phyloP scores from a whole-genome alignment of 2,888 invertebrate genomes.

The Acrobasis consociella region DNA sequence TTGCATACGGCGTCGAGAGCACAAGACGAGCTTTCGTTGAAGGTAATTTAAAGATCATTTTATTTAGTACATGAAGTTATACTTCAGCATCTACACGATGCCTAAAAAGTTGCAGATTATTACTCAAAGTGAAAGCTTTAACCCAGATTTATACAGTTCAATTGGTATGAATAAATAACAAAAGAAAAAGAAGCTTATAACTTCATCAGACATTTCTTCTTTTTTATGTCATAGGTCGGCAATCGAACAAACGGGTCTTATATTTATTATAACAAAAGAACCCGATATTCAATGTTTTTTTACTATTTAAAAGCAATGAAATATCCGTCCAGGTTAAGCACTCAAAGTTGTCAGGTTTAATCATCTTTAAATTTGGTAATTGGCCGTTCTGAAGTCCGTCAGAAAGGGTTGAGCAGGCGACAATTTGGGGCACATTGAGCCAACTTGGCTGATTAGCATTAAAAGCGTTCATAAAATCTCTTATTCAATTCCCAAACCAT shows the following conservation, averaged over 20 bases:
- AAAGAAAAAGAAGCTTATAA: too few relatives aligned
- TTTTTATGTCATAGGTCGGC: too few relatives aligned
- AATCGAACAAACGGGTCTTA: too few relatives aligned
- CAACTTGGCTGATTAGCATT: constrained; percentile 23
- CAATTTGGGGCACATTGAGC: constrained; percentile 10
- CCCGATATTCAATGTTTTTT: constrained; percentile 26
- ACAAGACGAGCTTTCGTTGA: constrained; percentile 54
- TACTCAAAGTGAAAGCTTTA: too few relatives aligned
- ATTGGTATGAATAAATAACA: too few relatives aligned
- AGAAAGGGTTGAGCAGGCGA: constrained; percentile 17
- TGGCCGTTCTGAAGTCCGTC: constrained; percentile 13
- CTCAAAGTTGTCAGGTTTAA: constrained; percentile 21
- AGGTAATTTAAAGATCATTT: constrained; percentile 45
- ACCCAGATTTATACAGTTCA: too few relatives aligned
- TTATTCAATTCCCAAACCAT: constrained; percentile 22
- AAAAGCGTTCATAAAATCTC: constrained; percentile 13
- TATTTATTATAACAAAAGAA: background rate
- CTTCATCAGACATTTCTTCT: too few relatives aligned
- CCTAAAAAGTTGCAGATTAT: too few relatives aligned
- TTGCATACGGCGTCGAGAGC: constrained; percentile 66
- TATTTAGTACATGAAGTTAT: background rate
- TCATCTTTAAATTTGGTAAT: constrained; percentile 18
- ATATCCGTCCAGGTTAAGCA: constrained; percentile 6
- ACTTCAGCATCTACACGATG: too few relatives aligned
- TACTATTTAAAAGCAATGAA: constrained; percentile 9